These are phyloP conservation scores for Smutsia temminckii DNA, from an alignment of 2,797 vertebrate species.

Conservation along the genomic window DNA sequence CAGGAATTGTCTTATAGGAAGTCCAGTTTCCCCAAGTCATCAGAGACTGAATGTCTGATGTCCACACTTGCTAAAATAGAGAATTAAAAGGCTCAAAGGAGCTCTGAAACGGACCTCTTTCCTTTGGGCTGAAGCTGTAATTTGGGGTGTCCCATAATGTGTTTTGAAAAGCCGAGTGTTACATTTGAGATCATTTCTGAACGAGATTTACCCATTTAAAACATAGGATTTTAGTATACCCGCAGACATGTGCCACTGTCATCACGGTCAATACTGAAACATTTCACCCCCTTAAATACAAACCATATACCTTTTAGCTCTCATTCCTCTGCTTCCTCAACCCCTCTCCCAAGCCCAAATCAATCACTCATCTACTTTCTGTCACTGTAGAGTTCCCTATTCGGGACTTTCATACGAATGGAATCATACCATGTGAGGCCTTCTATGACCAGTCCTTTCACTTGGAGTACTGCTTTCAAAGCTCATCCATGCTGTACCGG, in stretches of 20 bases:
- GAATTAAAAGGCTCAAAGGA: background rate
- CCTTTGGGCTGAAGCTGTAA: background rate
- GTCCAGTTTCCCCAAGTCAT: background rate
- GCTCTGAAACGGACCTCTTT: background rate
- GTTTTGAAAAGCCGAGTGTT: background rate
- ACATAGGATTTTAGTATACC: background rate
- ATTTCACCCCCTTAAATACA: background rate
- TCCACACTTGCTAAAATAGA: background rate
- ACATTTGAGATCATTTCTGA: background rate
- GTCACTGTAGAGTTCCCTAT: background rate
- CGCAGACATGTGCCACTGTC: background rate
- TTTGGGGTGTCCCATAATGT: background rate
- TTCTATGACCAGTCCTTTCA: background rate
- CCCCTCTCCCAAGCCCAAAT: background rate
- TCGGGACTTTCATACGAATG: background rate
- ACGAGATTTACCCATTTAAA: background rate
- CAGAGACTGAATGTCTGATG: background rate
- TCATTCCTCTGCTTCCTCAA: background rate
- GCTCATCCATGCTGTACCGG: background rate
- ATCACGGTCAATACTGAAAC: background rate
- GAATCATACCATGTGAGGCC: background rate
- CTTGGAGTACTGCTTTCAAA: background rate
- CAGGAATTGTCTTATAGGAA: background rate
- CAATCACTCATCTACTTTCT: background rate
- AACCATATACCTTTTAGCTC: background rate